Percentiles rank a stretch among this genome's conserved stretches.
phyloP scores from a whole-genome alignment of 2,797 vertebrate genomes.

The Falco columbarius region DNA sequence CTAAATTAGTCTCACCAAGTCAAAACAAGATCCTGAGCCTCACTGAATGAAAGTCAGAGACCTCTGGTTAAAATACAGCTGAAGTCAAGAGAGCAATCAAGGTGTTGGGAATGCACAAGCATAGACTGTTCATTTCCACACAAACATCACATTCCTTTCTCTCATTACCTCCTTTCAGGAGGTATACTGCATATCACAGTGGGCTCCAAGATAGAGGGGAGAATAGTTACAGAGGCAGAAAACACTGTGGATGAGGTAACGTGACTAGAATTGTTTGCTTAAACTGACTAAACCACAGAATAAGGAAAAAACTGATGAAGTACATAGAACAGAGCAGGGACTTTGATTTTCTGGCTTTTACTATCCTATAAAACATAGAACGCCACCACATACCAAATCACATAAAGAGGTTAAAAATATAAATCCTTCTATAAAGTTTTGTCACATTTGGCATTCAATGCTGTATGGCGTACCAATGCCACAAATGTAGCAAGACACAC shows the following conservation, averaged over 20 bases:
- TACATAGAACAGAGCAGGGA: not conserved
- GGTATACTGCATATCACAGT: not conserved
- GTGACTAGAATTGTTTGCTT: not conserved
- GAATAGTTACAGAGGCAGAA: not conserved
- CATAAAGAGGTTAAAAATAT: not conserved
- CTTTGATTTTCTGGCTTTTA: not conserved
- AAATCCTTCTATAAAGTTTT: not conserved
- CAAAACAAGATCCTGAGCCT: not conserved
- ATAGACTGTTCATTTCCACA: not conserved
- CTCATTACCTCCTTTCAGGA: not conserved
- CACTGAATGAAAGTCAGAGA: not conserved
- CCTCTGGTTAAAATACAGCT: not conserved
- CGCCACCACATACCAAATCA: not conserved
- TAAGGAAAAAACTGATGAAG: not conserved
- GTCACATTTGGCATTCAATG: not conserved
- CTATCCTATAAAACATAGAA: not conserved
- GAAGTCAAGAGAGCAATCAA: not conserved
- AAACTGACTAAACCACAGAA: not conserved
- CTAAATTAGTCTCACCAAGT: not conserved
- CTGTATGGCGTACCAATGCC: accelerated
- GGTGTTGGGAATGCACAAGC: not conserved
- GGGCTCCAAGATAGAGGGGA: not conserved
- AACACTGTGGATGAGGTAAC: not conserved
- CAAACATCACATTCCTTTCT: not conserved
- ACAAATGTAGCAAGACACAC: not conserved